Conservation (phyloP, 2,113 vertebrate species). For the Diadophis punctatus region DNA sequence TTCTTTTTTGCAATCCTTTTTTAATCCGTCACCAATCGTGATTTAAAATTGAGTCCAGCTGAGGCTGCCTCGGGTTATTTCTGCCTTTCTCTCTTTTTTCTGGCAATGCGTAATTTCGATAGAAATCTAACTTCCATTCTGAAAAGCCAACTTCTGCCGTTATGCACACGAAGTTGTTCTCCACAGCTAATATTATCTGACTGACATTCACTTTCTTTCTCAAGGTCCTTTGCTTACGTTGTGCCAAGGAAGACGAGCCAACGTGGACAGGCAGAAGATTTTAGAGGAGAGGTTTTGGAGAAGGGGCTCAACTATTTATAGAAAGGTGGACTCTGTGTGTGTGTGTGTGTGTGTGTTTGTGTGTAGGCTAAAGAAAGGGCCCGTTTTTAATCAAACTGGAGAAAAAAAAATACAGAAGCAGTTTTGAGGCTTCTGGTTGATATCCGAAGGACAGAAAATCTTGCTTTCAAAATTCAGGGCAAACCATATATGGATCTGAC, state of each 20-base stretch:
- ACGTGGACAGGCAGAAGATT: not conserved
- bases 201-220: not conserved
- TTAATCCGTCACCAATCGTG: conserved; percentile 33
- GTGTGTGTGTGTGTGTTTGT: not conserved
- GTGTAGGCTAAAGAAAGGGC: not conserved
- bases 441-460: not conserved
- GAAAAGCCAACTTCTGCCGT: not conserved
- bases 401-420: not conserved
- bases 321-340: not conserved
- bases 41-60: conserved; percentile 16
- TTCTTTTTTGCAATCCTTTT: conserved; percentile 8
- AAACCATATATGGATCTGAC: conserved; percentile 30
- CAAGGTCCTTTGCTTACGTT: too few species aligned
- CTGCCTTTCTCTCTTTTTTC: not conserved
- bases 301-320: not conserved
- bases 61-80: conserved; percentile 12
- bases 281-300: not conserved
- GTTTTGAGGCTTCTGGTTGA: not conserved
- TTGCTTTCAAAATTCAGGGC: conserved; percentile 48
- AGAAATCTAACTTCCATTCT: not conserved
- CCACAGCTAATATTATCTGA: not conserved
- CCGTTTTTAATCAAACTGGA: not conserved
- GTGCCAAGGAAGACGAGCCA: not conserved
- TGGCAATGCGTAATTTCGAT: not conserved
- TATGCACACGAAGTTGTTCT: not conserved